Evolutionary conservation across 2,797 vertebrate species (phyloP).

Genomic region (Chelon labrosus): DNA sequence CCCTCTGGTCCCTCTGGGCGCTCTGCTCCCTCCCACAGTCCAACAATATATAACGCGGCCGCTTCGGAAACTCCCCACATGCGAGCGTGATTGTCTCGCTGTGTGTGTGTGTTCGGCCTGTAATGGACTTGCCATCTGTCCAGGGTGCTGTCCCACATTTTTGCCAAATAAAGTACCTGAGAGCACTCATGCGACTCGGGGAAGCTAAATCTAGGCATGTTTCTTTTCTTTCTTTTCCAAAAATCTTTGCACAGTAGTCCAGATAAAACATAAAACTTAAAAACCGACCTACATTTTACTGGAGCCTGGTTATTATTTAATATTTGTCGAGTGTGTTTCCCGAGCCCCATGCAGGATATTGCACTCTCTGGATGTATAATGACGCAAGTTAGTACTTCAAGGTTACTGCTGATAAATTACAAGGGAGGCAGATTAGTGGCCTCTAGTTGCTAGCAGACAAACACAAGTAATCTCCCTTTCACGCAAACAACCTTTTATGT

Average conservation of each 20-base stretch:
- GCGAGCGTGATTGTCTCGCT: constrained; percentile 17
- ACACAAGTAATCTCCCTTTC: constrained; percentile 49
- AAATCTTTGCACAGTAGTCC: too few species aligned
- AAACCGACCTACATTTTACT: too few species aligned
- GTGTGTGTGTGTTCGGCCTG: not conserved
- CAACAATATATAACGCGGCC: constrained; percentile 12
- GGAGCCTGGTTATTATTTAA: not conserved
- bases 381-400: constrained; percentile 4
- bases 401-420: constrained; percentile 35
- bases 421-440: constrained; percentile 28
- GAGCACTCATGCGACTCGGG: not conserved
- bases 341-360: not conserved
- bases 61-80: constrained; percentile 41
- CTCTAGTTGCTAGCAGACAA: constrained; percentile 28
- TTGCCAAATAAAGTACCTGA: constrained; percentile 13
- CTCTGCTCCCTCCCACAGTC: constrained; percentile 17
- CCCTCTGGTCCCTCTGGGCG: constrained; percentile 8
- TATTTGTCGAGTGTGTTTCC: too few species aligned
- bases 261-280: too few species aligned
- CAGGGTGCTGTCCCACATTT: constrained; percentile 34
- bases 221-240: not conserved
- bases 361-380: not conserved
- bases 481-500: constrained; percentile 46
- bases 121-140: constrained; percentile 44
- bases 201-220: too few species aligned